Evolutionary conservation across 2,113 vertebrate species (phyloP), one percentile per base, ranked within the genome.

Genomic region (Bos javanicus): DNA sequence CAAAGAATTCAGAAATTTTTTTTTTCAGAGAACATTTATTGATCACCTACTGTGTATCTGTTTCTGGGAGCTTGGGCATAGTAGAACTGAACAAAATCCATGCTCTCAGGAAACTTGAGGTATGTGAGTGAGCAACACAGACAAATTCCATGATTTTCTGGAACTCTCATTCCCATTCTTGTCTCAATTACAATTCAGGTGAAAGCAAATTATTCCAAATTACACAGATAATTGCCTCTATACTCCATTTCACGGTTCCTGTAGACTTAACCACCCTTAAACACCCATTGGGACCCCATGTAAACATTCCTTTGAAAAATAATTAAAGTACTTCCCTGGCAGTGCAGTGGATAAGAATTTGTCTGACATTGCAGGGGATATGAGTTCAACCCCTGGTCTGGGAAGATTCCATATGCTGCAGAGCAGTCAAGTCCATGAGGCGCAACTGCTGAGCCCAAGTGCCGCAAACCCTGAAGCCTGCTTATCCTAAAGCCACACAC

Each of bases 191-290:
- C 25, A 87, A 82, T 78, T 96, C 36, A 97, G 81, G 88, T 97
- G 67, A 33, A 97, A 96, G 76, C 23, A 96, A 97, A 96, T 97
- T 88, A 82, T 81, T n/a, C 39, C 74, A 92, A 97, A 95, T 97
- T 93, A 95, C 76, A 50, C 56, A 39, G 91, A 92, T 92, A 97
- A 92, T 97, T 57, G 1, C 28, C 93, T 94, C 74, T 88, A 50
- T 76, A 74, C 17, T 93, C 48, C 50, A 78, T 97, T 92, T 71
- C n/a, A 92, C 3, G 56, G 52, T n/a, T 96, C 30, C 84, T 71
- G 13, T 97, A 33, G 43, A 90, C 39, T 67, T 94, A 84, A 96
- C 87, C 21, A 74, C 25, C 76, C 85, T 92, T 94, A 87, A 87
- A 87, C 10, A 86, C 16, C 14, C 81, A 78, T 0, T 95, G 92